Base-by-base conservation (phyloP, 2,113 vertebrate species). In the Otolemur garnettii region DNA sequence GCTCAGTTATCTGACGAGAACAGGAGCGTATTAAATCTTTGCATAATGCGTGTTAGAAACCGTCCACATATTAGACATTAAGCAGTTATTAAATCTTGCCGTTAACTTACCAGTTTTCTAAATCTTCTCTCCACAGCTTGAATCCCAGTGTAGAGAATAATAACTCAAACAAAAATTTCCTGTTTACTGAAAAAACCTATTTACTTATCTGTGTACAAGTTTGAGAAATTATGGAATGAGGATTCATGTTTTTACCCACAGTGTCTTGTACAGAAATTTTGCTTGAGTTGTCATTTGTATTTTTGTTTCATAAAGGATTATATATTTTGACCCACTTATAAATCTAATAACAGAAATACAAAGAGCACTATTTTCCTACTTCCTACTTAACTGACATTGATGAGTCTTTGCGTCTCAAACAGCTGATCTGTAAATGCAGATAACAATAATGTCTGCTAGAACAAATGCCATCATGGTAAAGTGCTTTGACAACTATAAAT, bases 11-110 rank as follows among this genome's bases (percentile, higher is more conserved):
- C 95, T 92, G 91, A 85, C 10, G 12, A 85, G 85, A 96, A 87
- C 97, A 96, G 21, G 35, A 88, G 59, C 38, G 88, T 94, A 97
- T 87, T 45, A 95, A 96, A 96, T 92, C 74, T 91, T 86, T 96
- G 50, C 89, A 92, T 28, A 97, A 8, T 60, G 22, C 62, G 93
- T 84, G 97, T 95, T 95, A 96, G 93, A 97, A 86, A 62, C 50
- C 45, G 77, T 55, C 75, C 74, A 2, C 79, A 86, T 89, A 79
- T 30, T 87, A 95, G 71, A 66, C 66, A 96, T 55, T 71, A 97
- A 42, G 35, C 35, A 95, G 86, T 64, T 82, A 96, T 57, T 97
- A 85, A 97, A 95, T 55, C 86, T 93, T 82, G n/a, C 83, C 95
- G 96, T 80, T 94, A 98, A 93, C 64, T 38, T 94, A 91, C 42